Conservation (phyloP, 1,140 invertebrate genomes). For the Cyphomyrmex costatus region DNA sequence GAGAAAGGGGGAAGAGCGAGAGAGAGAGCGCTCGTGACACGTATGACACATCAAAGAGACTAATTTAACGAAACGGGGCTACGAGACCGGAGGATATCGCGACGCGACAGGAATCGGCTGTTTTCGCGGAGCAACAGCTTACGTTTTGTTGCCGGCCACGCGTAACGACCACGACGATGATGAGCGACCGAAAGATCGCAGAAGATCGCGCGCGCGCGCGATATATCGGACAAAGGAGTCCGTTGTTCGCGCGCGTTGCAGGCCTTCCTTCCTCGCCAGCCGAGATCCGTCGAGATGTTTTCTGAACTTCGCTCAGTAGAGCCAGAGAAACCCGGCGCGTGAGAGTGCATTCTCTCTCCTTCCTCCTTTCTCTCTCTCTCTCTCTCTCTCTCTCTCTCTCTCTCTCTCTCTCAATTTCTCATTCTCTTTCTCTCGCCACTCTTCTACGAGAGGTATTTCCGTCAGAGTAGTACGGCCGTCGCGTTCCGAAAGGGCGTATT, state of each 20-base stretch:
- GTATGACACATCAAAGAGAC: constrained; percentile 63
- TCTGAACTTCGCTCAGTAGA: constrained; percentile 55
- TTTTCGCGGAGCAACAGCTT: constrained; percentile 48
- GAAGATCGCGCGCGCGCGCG: constrained; percentile 56
- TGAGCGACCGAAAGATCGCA: constrained; percentile 52
- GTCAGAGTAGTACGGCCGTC: constrained; percentile 45
- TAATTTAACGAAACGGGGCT: constrained; percentile 56
- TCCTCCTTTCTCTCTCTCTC: not conserved
- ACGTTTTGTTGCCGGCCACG: constrained; percentile 49
- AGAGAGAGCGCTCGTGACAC: constrained; percentile 40
- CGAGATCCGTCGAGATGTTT: constrained; percentile 54
- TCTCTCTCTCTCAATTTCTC: not conserved
- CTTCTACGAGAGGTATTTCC: constrained; percentile 51
- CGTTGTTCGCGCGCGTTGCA: constrained; percentile 57
- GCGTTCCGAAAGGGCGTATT: constrained; percentile 57
- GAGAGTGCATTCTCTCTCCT: constrained; percentile 21
- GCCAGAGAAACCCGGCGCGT: constrained; percentile 26
- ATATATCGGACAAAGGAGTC: constrained; percentile 62
- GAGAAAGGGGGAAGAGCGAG: not conserved
- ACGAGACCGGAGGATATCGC: not conserved
- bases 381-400: not conserved
- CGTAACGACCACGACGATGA: constrained; percentile 23
- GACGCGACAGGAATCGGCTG: constrained; percentile 54
- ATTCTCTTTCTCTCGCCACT: constrained; percentile 39
- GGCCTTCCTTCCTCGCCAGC: constrained; percentile 40